These are phyloP conservation scores for Anoplophora glabripennis DNA, from an alignment of 1,140 invertebrate genomes.

Conservation along the genomic window DNA sequence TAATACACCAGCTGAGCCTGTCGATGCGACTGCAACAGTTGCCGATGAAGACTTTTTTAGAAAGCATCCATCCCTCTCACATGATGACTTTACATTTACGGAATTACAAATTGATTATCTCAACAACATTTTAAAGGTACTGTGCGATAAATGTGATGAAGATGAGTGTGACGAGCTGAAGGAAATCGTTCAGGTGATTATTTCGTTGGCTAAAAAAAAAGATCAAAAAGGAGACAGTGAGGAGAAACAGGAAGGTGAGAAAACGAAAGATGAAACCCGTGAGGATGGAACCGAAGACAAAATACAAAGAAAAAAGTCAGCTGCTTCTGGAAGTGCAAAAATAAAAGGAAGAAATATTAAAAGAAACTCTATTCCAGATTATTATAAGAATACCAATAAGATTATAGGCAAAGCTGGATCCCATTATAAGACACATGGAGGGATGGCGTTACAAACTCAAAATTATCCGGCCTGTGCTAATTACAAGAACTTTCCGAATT, in stretches of 20 bases:
- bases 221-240: not conserved
- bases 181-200: too few species aligned
- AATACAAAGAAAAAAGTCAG: too few species aligned
- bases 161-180: too few species aligned
- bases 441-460: conserved; percentile 80
- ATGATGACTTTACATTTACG: too few species aligned
- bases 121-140: too few species aligned
- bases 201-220: too few species aligned
- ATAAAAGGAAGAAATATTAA: not conserved
- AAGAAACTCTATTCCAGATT: conserved; percentile 25
- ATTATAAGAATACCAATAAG: conserved; percentile 34
- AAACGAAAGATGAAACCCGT: not conserved
- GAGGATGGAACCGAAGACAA: too few species aligned
- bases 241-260: not conserved
- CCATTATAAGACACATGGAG: conserved; percentile 67
- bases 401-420: conserved; percentile 65
- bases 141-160: too few species aligned
- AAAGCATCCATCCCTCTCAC: too few species aligned
- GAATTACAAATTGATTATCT: too few species aligned
- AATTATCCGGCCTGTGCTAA: conserved; percentile 84
- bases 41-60: too few species aligned
- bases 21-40: not conserved
- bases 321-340: too few species aligned
- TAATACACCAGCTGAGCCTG: not conserved
- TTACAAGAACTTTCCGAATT: conserved; percentile 67